Percentiles rank a stretch among this genome's conserved stretches.
These are phyloP conservation scores for Forbesichthys papilliferus DNA, from an alignment of 2,113 vertebrate species.

Conservation along the genomic window DNA sequence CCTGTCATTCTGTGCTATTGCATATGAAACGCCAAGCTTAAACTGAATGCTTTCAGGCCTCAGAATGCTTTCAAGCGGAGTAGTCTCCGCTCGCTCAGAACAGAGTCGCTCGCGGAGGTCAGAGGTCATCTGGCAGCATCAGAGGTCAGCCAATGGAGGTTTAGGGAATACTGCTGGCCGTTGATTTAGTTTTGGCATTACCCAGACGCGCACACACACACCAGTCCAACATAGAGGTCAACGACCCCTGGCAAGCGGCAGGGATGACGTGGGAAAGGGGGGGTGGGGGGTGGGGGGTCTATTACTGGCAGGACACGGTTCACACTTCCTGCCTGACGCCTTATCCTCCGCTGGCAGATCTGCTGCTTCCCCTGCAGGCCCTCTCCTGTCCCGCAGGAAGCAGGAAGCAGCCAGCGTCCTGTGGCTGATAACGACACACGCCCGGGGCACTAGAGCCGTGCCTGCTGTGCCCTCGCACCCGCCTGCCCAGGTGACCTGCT, in stretches of 20 bases:
- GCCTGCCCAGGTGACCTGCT: constrained; percentile 29
- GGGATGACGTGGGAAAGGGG: not conserved
- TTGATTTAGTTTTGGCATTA: not conserved
- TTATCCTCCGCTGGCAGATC: constrained; percentile 67
- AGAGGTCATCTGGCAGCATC: too few relatives aligned
- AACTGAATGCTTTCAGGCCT: too few relatives aligned
- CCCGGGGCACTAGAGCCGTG: not conserved
- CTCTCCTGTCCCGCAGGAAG: constrained; percentile 65
- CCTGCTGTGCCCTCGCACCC: constrained; percentile 2
- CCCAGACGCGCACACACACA: constrained; percentile 32
- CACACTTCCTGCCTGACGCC: constrained; percentile 58
- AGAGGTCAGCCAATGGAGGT: too few relatives aligned
- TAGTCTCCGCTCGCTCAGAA: too few relatives aligned
- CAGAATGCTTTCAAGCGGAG: too few relatives aligned
- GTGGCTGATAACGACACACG: not conserved
- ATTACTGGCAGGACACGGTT: constrained; percentile 46
- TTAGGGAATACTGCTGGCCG: too few relatives aligned
- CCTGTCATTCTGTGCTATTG: too few relatives aligned
- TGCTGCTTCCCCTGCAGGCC: constrained; percentile 58
- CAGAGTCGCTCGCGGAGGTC: too few relatives aligned
- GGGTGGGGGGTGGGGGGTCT: not conserved
- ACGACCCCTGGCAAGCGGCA: not conserved
- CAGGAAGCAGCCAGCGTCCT: constrained; percentile 63
- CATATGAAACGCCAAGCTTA: too few relatives aligned
- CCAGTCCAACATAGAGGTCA: constrained; percentile 33